Base-by-base conservation (phyloP, 2,113 vertebrate species). In the Gopherus flavomarginatus region DNA sequence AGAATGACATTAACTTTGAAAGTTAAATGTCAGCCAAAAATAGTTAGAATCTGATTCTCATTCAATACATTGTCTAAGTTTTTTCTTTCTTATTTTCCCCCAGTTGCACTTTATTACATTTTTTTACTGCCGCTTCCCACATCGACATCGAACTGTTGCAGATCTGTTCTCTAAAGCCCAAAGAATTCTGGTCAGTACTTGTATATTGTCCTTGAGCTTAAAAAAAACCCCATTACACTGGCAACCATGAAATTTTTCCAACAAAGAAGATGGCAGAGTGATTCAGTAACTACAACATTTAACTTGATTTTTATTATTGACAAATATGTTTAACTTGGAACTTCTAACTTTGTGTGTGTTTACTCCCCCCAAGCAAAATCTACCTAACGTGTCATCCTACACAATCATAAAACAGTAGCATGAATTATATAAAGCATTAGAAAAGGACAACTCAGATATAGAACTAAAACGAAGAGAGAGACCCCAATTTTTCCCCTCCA, bases 1-100 rank as follows among this genome's bases (percentile, higher is more conserved):
- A 94, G 59, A 85, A 97, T 95, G 72, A 91, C 90, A 90, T 92
- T 95, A 90, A 94, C 92, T 97, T 95, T 93, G 92, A 94, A 97
- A 95, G 85, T 82, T 96, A 97, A 94, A 95, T 89, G 92, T 94
- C 96, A 97, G 95, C 96, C 96, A 97, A 96, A 97, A 94, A 87
- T 96, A 96, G 94, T 94, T 85, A 93, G 94, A 92, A 88, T 85
- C 85, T 56, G 84, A 96, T 91, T 82, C 84, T 93, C 86, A 90
- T 93, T 93, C 96, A 97, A 96, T 90, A 90, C 53, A 92, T 93
- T 93, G 94, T 89, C 82, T 44, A 87, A 86, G 84, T 92, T 91
- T 94, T 27, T 86, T 82, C 93, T 87, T 38, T 87, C 92, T 90
- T 94, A 90, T 95, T 95, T 96, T 52, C 54, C 94, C 91, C 83